A percentile compares a stretch with the other conserved stretches of the same genome.
Evolutionary conservation across 1,140 invertebrate genomes (phyloP).

Genomic region (Portunus trituberculatus): DNA sequence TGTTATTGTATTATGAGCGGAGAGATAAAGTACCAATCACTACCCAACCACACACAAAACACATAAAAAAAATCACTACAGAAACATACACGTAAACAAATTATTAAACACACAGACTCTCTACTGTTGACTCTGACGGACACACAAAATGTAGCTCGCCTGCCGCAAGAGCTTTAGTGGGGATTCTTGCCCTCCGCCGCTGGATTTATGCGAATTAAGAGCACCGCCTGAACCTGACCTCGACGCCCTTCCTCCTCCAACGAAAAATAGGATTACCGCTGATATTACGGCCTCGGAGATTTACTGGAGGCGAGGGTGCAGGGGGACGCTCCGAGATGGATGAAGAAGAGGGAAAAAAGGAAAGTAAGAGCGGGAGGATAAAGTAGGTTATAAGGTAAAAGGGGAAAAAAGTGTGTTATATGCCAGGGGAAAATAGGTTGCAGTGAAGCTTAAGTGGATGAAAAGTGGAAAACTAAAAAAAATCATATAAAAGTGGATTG

Average conservation of each 20-base stretch:
- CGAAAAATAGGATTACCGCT: neutral
- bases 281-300: neutral
- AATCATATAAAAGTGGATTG: no score
- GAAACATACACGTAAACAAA: neutral
- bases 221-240: neutral
- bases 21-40: no score
- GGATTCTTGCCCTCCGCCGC: neutral
- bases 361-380: neutral
- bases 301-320: neutral
- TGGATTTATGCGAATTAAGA: slow-evolving; percentile 2
- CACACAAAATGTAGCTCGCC: no score
- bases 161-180: neutral
- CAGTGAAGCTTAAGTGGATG: no score
- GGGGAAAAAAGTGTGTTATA: neutral
- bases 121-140: no score
- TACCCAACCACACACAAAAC: no score
- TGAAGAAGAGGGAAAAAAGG: neutral
- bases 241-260: neutral
- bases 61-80: no score
- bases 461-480: no score
- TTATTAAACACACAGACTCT: neutral
- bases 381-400: neutral
- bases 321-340: neutral
- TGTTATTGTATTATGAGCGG: no score
- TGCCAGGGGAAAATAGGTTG: no score